These are phyloP conservation scores for Etheostoma perlongum DNA, from an alignment of 2,797 vertebrate species.

Conservation along the genomic window DNA sequence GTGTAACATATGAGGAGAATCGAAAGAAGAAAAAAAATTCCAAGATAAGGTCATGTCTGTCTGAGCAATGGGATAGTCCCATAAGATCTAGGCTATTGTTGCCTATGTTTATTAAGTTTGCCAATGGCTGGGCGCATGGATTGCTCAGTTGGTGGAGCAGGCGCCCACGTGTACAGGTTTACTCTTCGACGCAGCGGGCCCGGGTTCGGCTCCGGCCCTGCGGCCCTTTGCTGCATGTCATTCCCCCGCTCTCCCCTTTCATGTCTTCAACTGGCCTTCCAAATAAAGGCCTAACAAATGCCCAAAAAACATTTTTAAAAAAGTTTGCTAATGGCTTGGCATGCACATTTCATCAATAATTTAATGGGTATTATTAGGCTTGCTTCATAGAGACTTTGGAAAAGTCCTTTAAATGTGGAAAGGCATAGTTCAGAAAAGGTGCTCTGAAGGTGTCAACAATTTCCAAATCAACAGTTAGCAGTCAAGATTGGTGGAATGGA, in stretches of 20 bases:
- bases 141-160: no score
- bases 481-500: background rate
- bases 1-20: background rate
- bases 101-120: background rate
- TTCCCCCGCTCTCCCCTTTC: no score
- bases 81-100: background rate
- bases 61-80: background rate
- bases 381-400: background rate
- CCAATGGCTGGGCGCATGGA: no score
- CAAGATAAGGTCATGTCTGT: conserved; percentile 7
- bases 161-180: no score
- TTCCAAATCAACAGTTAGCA: background rate
- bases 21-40: background rate
- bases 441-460: background rate
- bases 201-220: no score
- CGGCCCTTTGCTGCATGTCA: no score
- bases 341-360: background rate
- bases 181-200: no score
- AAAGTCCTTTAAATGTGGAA: background rate
- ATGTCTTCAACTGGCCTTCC: no score
- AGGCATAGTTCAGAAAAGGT: conserved; percentile 4
- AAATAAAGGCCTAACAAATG: no score
- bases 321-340: background rate
- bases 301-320: no score
- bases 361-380: conserved; percentile 7